Base-by-base conservation (phyloP, 2,888 invertebrate species). In the Caenorhabditis macrosperma region DNA sequence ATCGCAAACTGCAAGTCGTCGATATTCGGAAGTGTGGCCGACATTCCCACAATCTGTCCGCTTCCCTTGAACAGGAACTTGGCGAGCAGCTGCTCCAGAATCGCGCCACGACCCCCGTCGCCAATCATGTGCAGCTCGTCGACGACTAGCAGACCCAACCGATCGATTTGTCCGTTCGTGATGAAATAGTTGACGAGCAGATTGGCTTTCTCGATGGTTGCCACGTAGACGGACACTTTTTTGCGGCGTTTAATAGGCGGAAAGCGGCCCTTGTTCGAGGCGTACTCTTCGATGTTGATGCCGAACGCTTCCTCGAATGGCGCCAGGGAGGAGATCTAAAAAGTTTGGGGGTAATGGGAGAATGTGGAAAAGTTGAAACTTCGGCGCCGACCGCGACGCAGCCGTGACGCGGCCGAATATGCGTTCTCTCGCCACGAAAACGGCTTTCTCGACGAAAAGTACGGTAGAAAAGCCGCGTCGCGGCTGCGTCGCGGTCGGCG, bases 251-350 rank as follows among this genome's bases (percentile, higher is more conserved):
- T 94, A 0, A 94, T 94, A 0, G 97, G 97, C 48, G 95, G 94
- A 90, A 94, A 94, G 46, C 90, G 89, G 2, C 72, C 85, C 48
- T 86, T 86, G 20, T 95, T 95, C 0, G 94, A 95, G 0, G 97
- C 96, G 92, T 97, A 98, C 91, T 98, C 97, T 91, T 98, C 97
- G 0, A 97, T 93, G 80, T 95, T 92, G 90, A 98, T 97, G 79
- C 95, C 94, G 77, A 97, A 92, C 78, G 94, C 94, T 1, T 96
- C 93, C 2, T 95, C 96, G 92, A 97, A 95, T 22, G 95, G 94
- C 1, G 95, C 94, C 90, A 97, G 92, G 1, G 94, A 93, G 92
- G 94, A 94, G 9, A 95, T 94, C 95, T 95, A 88, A 4, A 92
- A 64, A 20, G 15, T n/a, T 33, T 9, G 12, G 5, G 15, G 28